Conservation (phyloP, 2,797 vertebrate species). For the Eulemur mongoz region DNA sequence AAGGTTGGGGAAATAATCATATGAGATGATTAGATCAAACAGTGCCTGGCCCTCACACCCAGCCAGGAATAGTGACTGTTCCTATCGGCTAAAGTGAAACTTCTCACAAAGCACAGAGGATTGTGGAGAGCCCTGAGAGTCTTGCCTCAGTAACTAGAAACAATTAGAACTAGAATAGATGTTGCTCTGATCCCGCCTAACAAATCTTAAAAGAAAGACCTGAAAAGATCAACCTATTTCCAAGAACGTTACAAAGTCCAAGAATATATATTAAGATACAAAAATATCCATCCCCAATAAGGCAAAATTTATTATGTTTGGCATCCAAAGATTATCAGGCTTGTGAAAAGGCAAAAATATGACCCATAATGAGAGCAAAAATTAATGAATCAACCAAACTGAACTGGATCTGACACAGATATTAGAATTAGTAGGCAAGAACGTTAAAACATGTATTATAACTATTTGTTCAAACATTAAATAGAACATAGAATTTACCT, state of each 20-base stretch:
- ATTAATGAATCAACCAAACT: not conserved
- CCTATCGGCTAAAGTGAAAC: not conserved
- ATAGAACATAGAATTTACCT: not conserved
- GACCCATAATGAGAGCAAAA: not conserved
- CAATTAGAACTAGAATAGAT: not conserved
- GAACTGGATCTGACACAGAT: not conserved
- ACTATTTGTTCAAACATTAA: not conserved
- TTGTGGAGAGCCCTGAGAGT: not conserved
- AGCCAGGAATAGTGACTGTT: not conserved
- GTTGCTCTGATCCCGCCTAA: not conserved
- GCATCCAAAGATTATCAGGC: not conserved
- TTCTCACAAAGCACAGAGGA: not conserved
- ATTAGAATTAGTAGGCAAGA: not conserved
- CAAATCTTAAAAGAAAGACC: not conserved
- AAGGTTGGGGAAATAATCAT: not conserved
- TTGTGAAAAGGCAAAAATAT: not conserved
- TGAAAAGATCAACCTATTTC: not conserved
- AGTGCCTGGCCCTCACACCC: not conserved
- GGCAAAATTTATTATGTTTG: not conserved
- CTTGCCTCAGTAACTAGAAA: not conserved
- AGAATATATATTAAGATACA: not conserved
- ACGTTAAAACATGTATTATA: not conserved
- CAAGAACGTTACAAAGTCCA: not conserved
- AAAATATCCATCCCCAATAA: not conserved
- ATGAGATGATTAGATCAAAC: not conserved